Conservation (phyloP, 2,797 vertebrate genomes). For the Amphiprion clarkii region DNA sequence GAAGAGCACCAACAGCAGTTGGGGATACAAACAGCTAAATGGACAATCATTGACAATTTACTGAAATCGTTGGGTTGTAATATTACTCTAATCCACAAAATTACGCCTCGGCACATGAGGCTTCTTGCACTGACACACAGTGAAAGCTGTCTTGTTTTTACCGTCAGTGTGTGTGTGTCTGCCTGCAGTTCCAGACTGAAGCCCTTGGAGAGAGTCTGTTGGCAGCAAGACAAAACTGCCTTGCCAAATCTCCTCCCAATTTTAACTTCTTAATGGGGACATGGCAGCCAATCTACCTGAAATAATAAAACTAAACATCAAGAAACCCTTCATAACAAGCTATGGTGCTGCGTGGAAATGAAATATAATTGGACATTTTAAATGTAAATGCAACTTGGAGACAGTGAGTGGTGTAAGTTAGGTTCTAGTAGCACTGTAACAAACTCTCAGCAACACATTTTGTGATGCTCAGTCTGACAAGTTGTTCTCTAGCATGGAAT, state of each 20-base stretch:
- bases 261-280: slow-evolving; percentile 77
- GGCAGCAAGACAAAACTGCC: slow-evolving; percentile 65
- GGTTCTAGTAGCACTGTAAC: background rate
- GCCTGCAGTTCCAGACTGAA: slow-evolving; percentile 60
- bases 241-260: slow-evolving; percentile 75
- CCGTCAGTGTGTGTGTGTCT: slow-evolving; percentile 30
- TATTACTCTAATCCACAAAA: slow-evolving; percentile 35
- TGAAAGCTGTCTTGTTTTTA: slow-evolving; percentile 39
- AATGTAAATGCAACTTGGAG: slow-evolving; percentile 11
- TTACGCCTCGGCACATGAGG: slow-evolving; percentile 8
- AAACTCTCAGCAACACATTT: background rate
- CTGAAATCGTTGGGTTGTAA: slow-evolving; percentile 18
- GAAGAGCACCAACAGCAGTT: background rate
- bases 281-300: slow-evolving; percentile 73
- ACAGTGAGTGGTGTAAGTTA: slow-evolving; percentile 1
- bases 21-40: slow-evolving; percentile 14
- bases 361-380: slow-evolving; percentile 27
- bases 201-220: slow-evolving; percentile 73
- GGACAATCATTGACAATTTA: slow-evolving; percentile 22
- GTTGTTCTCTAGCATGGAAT: background rate
- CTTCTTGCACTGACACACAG: slow-evolving; percentile 17
- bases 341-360: slow-evolving; percentile 6
- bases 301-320: slow-evolving; percentile 78
- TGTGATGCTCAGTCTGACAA: background rate
- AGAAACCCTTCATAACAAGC: slow-evolving; percentile 54